Evolutionary conservation across 2,888 invertebrate species (phyloP).

Genomic region (Eupithecia insigniata): DNA sequence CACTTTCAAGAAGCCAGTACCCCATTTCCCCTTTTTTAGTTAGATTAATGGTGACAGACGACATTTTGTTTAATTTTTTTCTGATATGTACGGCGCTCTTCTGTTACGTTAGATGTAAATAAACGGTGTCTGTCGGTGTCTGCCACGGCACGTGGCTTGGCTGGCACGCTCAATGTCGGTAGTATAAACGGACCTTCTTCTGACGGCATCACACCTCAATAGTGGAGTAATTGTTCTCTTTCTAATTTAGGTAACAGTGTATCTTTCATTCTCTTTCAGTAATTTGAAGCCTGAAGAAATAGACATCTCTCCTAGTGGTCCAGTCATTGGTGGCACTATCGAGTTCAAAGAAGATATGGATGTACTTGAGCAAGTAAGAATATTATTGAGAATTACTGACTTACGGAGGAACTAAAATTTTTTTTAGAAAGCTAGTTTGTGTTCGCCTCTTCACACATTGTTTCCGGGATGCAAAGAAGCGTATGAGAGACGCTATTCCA

Average conservation of each 20-base stretch:
- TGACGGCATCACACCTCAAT: not conserved
- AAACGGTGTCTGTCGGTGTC: too few species aligned
- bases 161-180: too few species aligned
- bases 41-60: too few species aligned
- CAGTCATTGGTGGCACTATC: constrained; percentile 52
- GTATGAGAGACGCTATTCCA: not conserved
- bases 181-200: too few species aligned
- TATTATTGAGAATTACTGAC: constrained; percentile 20
- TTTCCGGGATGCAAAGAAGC: not conserved
- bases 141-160: too few species aligned
- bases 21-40: too few species aligned
- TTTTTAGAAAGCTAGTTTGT: not conserved
- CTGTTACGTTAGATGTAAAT: too few species aligned
- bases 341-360: constrained; percentile 72
- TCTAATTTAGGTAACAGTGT: not conserved
- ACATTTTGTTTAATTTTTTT: too few species aligned
- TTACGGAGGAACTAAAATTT: too few species aligned
- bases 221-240: too few species aligned
- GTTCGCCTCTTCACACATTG: not conserved
- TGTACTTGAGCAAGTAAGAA: constrained; percentile 64
- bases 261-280: not conserved
- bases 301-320: constrained; percentile 1
- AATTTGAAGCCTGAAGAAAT: not conserved
- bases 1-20: too few species aligned
- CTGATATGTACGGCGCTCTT: too few species aligned